Conservation (phyloP, 2,797 vertebrate species). For the Crax fasciolata region DNA sequence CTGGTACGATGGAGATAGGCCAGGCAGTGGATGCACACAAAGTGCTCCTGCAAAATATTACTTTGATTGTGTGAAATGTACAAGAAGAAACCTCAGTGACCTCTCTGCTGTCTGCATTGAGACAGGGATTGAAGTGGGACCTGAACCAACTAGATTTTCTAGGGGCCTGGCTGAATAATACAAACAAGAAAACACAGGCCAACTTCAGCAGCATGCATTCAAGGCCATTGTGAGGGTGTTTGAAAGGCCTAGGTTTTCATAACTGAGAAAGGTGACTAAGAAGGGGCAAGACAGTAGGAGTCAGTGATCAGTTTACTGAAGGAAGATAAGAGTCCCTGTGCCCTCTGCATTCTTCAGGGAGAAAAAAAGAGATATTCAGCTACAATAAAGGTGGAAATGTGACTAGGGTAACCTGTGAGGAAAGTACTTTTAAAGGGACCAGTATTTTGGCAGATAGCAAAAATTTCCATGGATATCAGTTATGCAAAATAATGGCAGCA, state of each 20-base stretch:
- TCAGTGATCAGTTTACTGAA: not conserved
- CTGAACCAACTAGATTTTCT: not conserved
- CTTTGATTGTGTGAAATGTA: rapidly evolving
- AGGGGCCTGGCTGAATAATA: rapidly evolving
- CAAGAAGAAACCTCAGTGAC: not conserved
- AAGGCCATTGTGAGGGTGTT: not conserved
- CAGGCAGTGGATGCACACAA: not conserved
- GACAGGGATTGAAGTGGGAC: not conserved
- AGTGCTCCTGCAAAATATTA: not conserved
- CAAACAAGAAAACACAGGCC: not conserved
- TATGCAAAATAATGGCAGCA: not conserved
- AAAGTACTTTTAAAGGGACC: not conserved
- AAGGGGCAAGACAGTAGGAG: not conserved
- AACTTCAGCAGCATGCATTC: not conserved
- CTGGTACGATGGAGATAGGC: not conserved
- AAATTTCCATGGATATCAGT: not conserved
- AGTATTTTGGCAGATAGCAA: not conserved
- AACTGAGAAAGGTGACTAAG: not conserved
- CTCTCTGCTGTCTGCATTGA: not conserved
- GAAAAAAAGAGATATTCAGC: not conserved
- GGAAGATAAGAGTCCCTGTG: not conserved
- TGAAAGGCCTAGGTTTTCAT: not conserved
- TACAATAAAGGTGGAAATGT: not conserved
- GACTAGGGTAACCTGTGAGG: not conserved
- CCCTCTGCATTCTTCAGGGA: not conserved